These are phyloP conservation scores for Bedellia somnulentella DNA, from an alignment of 2,888 invertebrate genomes.

Conservation along the genomic window DNA sequence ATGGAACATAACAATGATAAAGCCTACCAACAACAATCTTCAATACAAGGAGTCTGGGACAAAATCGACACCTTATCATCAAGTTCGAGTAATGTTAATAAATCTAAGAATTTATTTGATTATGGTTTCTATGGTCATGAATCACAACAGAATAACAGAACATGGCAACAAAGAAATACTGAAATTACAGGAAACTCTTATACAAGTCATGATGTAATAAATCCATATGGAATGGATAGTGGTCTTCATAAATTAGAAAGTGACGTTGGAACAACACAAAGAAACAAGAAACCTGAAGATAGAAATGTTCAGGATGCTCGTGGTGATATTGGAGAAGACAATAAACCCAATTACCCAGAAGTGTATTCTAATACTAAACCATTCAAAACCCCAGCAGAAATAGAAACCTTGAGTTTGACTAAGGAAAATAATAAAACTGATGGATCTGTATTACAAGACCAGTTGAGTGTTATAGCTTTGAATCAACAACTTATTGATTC, in stretches of 20 bases:
- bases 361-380: conserved; percentile 8
- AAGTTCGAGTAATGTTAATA: too few relatives aligned
- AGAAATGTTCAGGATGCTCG: not conserved
- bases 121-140: conserved; percentile 1
- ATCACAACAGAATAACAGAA: conserved; percentile 2
- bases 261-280: not conserved
- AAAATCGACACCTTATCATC: conserved; percentile 8
- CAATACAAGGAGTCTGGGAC: conserved; percentile 13
- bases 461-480: conserved; percentile 11
- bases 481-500: conserved; percentile 14
- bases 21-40: too few relatives aligned
- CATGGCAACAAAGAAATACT: conserved; percentile 1
- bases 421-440: conserved; percentile 8
- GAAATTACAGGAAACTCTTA: not conserved
- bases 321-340: conserved; percentile 5
- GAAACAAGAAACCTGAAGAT: not conserved
- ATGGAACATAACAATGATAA: too few relatives aligned
- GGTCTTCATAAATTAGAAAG: conserved; percentile 1
- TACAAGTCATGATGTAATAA: too few relatives aligned
- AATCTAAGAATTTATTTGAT: not conserved
- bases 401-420: conserved; percentile 17
- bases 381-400: conserved; percentile 17
- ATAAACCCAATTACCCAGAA: too few relatives aligned
- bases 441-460: conserved; percentile 11
- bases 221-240: too few relatives aligned